Evolutionary conservation across 2,113 vertebrate genomes (phyloP).

Genomic region (Myotis davidii): DNA sequence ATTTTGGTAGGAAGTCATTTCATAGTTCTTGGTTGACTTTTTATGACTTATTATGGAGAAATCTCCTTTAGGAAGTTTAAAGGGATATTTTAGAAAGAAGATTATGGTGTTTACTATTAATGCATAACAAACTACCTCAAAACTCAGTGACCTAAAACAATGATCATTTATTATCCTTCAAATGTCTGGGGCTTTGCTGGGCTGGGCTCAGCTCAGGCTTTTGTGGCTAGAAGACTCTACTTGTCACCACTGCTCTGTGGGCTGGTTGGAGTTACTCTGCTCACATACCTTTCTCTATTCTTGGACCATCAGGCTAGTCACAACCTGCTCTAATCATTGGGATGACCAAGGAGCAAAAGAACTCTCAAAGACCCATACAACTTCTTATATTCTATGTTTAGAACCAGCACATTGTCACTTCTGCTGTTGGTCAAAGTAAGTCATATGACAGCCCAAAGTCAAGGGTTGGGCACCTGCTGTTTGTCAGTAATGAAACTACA

Average conservation of each 20-base stretch:
- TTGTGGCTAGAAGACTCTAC: not conserved
- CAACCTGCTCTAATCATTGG: not conserved
- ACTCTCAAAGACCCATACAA: not conserved
- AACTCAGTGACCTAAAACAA: not conserved
- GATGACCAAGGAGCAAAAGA: not conserved
- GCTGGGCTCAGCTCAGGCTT: not conserved
- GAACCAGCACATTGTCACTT: not conserved
- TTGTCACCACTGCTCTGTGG: not conserved
- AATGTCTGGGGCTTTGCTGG: not conserved
- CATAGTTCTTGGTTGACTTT: not conserved
- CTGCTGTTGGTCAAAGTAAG: not conserved
- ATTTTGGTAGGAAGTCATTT: slow-evolving; percentile 6
- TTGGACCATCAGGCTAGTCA: not conserved
- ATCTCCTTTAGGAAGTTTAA: not conserved
- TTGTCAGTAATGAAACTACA: not conserved
- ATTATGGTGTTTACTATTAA: not conserved
- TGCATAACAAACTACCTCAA: not conserved
- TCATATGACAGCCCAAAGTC: not conserved
- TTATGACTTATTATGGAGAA: not conserved
- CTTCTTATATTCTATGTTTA: not conserved
- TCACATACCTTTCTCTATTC: not conserved
- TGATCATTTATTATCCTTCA: not conserved
- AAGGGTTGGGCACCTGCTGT: not conserved
- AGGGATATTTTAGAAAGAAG: not conserved
- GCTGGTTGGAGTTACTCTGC: not conserved